Percentiles rank a stretch among this genome's conserved stretches.
Conservation (phyloP, 2,113 vertebrate genomes). For the Phylloscopus whistleri region DNA sequence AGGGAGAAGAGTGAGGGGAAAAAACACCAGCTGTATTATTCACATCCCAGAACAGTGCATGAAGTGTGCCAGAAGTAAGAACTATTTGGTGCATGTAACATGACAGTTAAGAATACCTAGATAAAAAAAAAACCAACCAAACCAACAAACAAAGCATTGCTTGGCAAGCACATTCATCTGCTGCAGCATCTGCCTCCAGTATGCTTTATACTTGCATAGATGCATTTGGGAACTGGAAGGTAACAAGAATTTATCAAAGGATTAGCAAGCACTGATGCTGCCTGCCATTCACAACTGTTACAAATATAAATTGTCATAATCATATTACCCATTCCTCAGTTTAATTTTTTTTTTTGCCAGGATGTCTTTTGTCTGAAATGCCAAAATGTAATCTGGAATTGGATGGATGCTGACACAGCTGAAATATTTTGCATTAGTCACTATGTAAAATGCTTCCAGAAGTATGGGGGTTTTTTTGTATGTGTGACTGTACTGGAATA, state of each 20-base stretch:
- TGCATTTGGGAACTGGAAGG: constrained; percentile 18
- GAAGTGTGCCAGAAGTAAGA: not conserved
- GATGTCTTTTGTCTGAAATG: constrained; percentile 26
- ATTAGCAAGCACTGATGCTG: constrained; percentile 33
- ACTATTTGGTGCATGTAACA: not conserved
- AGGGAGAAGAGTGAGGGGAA: not conserved
- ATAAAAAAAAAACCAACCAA: not conserved
- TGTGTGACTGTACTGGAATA: not conserved
- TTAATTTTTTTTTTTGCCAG: constrained; percentile 36
- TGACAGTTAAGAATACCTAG: not conserved
- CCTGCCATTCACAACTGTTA: constrained; percentile 4
- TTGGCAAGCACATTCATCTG: constrained; percentile 27
- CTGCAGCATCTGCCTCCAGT: constrained; percentile 23
- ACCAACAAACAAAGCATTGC: not conserved
- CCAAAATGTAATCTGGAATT: not conserved
- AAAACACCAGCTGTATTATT: not conserved
- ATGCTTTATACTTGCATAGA: constrained; percentile 3
- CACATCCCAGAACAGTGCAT: not conserved
- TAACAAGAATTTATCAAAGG: constrained; percentile 54
- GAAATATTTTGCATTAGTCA: constrained; percentile 24
- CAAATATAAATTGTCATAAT: constrained; percentile 7
- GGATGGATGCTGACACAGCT: constrained; percentile 15
- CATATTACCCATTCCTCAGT: not conserved
- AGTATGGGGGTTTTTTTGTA: not conserved
- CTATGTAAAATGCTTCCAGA: not conserved